Evolutionary conservation across 2,797 vertebrate genomes (phyloP), one percentile per base, ranked within the genome.

Genomic region (Pangasius sanitwongsei): DNA sequence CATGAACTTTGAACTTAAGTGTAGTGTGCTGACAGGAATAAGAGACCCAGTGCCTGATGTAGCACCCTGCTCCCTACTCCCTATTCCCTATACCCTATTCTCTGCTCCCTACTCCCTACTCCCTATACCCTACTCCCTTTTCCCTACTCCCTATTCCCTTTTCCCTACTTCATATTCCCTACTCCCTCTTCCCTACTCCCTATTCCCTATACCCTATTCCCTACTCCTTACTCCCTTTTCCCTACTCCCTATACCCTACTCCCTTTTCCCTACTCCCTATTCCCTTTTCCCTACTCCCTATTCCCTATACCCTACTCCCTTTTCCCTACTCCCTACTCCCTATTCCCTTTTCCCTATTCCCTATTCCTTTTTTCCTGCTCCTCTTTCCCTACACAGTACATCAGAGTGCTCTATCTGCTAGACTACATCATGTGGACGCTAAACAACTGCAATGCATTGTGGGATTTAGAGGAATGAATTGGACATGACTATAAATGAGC

Each of bases 321-420:
- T n/a, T n/a, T 15, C 53, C 13, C 13, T 55, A 16, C 13, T 16
- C 15, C 53, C 3, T 55, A 55, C 4, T 55, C 53, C 15, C 53
- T 55, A 16, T 0, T 0, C 15, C 55, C 15, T 55, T 5, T 0
- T n/a, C 5, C 12, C 13, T 13, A n/a, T 0, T 1, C 0, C n/a
- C 1, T 13, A 34, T 2, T 16, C 67, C n/a, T 3, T 3, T 16
- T 4, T 4, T 16, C 31, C 15, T 23, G 28, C 1, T 15, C 31
- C 67, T 2, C 3, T 20, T 8, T 20, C 16, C 53, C 16, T 81
- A 23, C 48, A 53, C 48, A 78, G 12, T 18, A 53, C 23, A 28
- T 15, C 28, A 6, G 11, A 75, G 74, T 74, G 70, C 23, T 74
- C n/a, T 65, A n/a, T 67, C n/a, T 31, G 0, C 28, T 67, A 31